Evolutionary conservation across 2,113 vertebrate species (phyloP).

Genomic region (Tapirus terrestris): DNA sequence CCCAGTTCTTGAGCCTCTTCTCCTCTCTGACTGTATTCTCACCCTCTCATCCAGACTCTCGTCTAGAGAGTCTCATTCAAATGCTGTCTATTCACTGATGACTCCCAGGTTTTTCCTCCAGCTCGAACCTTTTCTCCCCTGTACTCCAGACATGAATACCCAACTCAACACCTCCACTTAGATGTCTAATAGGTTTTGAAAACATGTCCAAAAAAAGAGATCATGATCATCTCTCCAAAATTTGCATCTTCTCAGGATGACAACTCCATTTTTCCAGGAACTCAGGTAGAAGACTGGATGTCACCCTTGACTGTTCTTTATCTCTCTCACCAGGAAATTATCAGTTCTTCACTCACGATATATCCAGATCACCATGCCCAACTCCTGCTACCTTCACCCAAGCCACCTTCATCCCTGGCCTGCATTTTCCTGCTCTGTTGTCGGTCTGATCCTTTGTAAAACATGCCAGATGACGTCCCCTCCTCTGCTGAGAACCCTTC

Average conservation of each 20-base stretch:
- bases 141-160: neutral
- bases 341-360: neutral
- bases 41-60: neutral
- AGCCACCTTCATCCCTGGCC: neutral
- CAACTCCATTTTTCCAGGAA: conserved; percentile 9
- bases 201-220: neutral
- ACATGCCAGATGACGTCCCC: neutral
- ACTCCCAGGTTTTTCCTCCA: neutral
- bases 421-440: neutral
- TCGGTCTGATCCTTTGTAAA: neutral
- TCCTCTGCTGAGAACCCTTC: neutral
- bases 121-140: neutral
- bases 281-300: neutral
- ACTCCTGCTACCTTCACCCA: neutral
- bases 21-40: neutral
- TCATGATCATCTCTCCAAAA: neutral
- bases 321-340: neutral
- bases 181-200: neutral
- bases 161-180: neutral
- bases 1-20: neutral
- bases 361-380: neutral
- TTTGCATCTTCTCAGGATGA: neutral
- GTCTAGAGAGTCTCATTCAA: neutral
- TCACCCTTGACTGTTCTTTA: neutral
- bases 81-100: neutral